These are phyloP conservation scores for Acrocephalus arundinaceus DNA, from an alignment of 2,113 vertebrate species.

Conservation along the genomic window DNA sequence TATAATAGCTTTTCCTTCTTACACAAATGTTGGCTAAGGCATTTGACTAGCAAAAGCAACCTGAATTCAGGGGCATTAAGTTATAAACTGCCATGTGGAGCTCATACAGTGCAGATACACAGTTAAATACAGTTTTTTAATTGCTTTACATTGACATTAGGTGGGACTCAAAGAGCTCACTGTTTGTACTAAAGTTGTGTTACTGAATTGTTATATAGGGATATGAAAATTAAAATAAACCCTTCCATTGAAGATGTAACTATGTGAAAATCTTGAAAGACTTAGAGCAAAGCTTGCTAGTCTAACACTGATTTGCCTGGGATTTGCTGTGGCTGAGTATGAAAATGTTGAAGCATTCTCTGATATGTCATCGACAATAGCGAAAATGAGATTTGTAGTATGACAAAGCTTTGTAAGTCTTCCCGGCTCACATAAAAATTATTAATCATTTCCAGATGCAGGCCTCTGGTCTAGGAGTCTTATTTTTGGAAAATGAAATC, in stretches of 20 bases:
- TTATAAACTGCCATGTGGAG: neutral
- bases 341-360: neutral
- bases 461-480: neutral
- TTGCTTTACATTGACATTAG: neutral
- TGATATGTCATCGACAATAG: neutral
- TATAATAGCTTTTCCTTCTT: neutral
- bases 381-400: neutral
- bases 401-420: neutral
- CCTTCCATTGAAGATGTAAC: neutral
- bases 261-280: neutral
- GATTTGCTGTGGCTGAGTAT: neutral
- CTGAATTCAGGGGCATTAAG: neutral
- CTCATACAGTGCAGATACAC: neutral
- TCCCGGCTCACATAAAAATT: neutral
- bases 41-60: neutral
- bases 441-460: neutral
- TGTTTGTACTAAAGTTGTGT: neutral
- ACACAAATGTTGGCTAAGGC: neutral
- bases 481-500: neutral
- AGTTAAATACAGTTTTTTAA: neutral
- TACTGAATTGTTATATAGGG: neutral
- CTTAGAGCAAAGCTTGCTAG: neutral
- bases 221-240: neutral
- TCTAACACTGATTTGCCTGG: neutral
- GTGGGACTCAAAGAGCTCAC: neutral